phyloP scores from a whole-genome alignment of 2,113 vertebrate genomes.

The Asarcornis scutulata region DNA sequence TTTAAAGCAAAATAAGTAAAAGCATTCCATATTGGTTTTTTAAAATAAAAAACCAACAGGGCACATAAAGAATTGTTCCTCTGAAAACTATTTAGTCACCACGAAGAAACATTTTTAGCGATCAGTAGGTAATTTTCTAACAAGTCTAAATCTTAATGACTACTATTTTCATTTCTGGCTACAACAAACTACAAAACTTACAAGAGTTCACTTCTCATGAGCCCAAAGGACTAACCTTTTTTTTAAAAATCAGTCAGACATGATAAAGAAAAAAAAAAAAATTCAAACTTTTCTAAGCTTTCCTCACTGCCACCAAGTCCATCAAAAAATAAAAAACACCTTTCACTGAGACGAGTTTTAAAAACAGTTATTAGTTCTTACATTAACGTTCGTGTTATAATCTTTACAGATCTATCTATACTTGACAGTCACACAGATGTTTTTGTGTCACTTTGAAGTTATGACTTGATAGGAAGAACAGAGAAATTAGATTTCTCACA shows the following conservation, averaged over 20 bases:
- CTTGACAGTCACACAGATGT: background rate
- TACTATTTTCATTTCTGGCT: background rate
- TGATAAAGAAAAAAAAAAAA: background rate
- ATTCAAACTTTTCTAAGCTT: background rate
- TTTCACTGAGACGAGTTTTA: background rate
- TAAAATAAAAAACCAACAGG: background rate
- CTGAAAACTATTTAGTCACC: background rate
- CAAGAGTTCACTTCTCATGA: background rate
- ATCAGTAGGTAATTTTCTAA: background rate
- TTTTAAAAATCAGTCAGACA: background rate
- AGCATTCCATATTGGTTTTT: background rate
- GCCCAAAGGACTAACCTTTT: background rate
- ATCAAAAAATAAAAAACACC: background rate
- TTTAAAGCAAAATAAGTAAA: background rate
- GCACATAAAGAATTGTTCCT: background rate
- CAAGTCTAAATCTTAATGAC: background rate
- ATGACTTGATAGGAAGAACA: background rate
- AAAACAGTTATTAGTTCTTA: background rate
- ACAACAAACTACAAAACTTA: background rate
- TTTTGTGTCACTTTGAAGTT: background rate
- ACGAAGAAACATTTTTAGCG: background rate
- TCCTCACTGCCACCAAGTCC: background rate
- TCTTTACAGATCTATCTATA: background rate
- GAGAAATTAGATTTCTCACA: background rate
- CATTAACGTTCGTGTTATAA: background rate